Conservation (phyloP, 2,797 vertebrate species). For the Heteromormyrus szaboi region DNA sequence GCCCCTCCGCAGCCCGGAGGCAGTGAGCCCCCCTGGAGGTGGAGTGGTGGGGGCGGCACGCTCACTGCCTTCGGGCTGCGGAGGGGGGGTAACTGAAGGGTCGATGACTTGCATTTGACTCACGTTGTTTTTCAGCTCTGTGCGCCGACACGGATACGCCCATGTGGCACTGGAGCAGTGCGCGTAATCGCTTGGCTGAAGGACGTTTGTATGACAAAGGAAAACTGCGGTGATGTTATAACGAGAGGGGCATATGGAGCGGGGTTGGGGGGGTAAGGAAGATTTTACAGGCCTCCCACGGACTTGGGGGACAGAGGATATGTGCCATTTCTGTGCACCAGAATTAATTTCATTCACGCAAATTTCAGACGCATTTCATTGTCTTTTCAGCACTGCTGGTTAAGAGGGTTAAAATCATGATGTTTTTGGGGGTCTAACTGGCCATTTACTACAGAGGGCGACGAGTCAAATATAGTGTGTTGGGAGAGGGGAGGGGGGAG, state of each 20-base stretch:
- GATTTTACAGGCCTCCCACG: background rate
- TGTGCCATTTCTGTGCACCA: background rate
- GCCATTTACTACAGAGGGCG: background rate
- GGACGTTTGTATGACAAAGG: constrained; percentile 21
- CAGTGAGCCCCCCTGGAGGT: background rate
- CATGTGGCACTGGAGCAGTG: constrained; percentile 30
- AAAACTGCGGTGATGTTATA: constrained; percentile 41
- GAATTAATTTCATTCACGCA: background rate
- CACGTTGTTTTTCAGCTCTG: constrained; percentile 62
- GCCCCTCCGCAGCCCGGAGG: background rate
- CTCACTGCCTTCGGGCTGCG: too few species aligned
- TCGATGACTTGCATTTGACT: constrained; percentile 63
- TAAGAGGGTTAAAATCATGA: background rate
- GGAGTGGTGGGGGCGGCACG: too few species aligned
- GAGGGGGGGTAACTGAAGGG: constrained; percentile 36
- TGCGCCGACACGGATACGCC: constrained; percentile 39
- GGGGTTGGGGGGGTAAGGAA: constrained; percentile 30
- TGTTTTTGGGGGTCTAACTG: background rate
- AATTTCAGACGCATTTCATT: background rate
- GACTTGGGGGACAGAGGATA: background rate
- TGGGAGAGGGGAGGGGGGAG: background rate
- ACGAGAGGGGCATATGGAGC: constrained; percentile 45
- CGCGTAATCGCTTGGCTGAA: constrained; percentile 26
- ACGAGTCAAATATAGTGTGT: background rate
- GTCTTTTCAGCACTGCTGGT: background rate